Evolutionary conservation across 2,888 invertebrate genomes (phyloP).

Genomic region (Beris morrisii): DNA sequence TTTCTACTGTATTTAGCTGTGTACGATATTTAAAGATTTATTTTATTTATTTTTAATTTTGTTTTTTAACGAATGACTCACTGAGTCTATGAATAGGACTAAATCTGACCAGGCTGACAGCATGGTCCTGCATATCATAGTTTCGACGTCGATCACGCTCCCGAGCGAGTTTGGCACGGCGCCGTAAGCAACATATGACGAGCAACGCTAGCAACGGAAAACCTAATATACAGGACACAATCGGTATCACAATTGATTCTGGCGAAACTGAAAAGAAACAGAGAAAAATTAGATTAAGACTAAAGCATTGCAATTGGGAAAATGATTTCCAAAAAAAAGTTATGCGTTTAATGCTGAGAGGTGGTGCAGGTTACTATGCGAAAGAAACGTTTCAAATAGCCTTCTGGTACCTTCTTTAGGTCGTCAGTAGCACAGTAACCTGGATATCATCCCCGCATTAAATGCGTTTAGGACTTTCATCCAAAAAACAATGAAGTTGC

Average conservation of each 20-base stretch:
- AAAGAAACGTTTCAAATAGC: too few species aligned
- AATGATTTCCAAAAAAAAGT: too few species aligned
- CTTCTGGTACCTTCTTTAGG: too few species aligned
- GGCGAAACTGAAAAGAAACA: conserved; percentile 68
- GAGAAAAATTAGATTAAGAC: neutral
- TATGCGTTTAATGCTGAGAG: too few species aligned
- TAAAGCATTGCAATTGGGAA: too few species aligned
- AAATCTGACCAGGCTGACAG: conserved; percentile 77
- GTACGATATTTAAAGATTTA: neutral
- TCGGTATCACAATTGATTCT: conserved; percentile 85
- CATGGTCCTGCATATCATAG: conserved; percentile 80
- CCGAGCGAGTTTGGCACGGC: conserved; percentile 80
- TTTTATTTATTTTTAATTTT: conserved; percentile 6
- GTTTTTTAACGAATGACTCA: conserved; percentile 55
- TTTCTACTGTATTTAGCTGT: neutral
- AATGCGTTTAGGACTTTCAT: too few species aligned
- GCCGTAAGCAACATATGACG: conserved; percentile 82
- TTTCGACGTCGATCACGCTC: conserved; percentile 80
- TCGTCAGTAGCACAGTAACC: too few species aligned
- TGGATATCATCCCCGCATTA: too few species aligned
- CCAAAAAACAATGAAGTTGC: too few species aligned
- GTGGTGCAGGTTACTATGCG: too few species aligned
- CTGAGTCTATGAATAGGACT: conserved; percentile 73
- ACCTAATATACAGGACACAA: conserved; percentile 86
- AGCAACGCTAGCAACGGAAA: conserved; percentile 84